Evolutionary conservation across 1,140 invertebrate genomes (phyloP), one percentile per base, ranked within the genome.

Genomic region (Rhyacophila brunnea): DNA sequence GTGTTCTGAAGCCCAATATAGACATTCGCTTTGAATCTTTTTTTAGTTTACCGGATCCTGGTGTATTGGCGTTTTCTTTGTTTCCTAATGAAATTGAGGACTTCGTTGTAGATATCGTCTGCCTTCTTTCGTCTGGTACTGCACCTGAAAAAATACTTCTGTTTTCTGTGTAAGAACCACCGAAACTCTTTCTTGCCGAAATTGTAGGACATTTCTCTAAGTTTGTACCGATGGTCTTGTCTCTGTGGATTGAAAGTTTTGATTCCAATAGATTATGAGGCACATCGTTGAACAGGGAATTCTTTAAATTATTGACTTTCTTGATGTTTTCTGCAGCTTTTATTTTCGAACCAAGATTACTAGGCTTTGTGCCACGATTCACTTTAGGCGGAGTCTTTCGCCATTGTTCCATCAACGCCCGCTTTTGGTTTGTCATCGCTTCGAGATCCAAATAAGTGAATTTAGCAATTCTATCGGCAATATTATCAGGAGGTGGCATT

Each of bases 361-460:
- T 53, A 13, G 58, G 51, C 54, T 60, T 54, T 14, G 20, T 54
- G 4, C 38, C 15, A 6, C 51, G n/a, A 19, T 54, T 54, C 4
- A 60, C 34, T 42, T 53, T 53, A 14, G 77, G 75, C 5, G 73
- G 75, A 1, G 74, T 74, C 14, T 75, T 71, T 19, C 36, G 64
- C 68, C 71, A 74, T 18, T 73, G 66, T 46, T 62, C 55, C 62
- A 69, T 70, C 6, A 68, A 66, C 23, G 67, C 50, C 58, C 73
- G 69, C 51, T 75, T 75, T 51, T 77, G 71, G 34, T 68, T 64
- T 11, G 67, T 62, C 11, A 71, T 51, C 50, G 71, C 74, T 35
- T 75, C 71, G 10, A 71, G 53, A 68, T 78, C 71, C n/a, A 79
- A 68, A 59, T 79, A 79, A 44, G 77, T 78, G 49, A 79, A 79